Base-by-base conservation (phyloP, 2,888 invertebrate species). In the Himalopsyche tibetana region DNA sequence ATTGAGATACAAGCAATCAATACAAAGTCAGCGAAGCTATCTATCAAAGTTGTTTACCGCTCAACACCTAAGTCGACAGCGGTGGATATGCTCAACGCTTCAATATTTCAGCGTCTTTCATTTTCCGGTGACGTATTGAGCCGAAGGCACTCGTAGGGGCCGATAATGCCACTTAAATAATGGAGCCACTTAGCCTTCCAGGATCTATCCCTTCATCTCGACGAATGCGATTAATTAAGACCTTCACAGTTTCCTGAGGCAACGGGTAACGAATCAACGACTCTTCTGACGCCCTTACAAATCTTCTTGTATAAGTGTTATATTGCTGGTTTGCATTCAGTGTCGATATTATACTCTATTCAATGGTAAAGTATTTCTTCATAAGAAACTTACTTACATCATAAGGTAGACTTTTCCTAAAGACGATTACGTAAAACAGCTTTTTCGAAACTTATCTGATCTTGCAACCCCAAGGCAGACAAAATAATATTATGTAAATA, bases 51-150 rank as follows among this genome's bases (percentile, higher is more conserved):
- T 28, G 19, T 63, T 63, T 63, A 63, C 19, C 0, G 19, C 63
- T 63, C 63, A 63, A 63, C 63, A 19, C 63, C 63, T 19, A 63
- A 63, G 19, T 63, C 28, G 63, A 63, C 63, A 63, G 63, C 63
- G n/a, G 63, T 63, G 63, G 63, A n/a, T 63, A 19, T 28, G 8
- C 63, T 51, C 51, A 51, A 15, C 12, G 51, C 51, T 19, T 11
- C 63, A 28, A 63, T 63, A 63, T 63, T 63, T 63, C 63, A 63
- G 63, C 63, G 63, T 63, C 63, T 63, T 63, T 63, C 63, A 63
- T 63, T 63, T 63, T 63, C 63, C 63, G 63, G n/a, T 63, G 63
- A 63, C 63, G 63, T 63, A 63, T 63, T 63, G 63, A 28, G 63
- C 63, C 63, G 9, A 19, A 63, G 63, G 63, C 63, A 63, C 28